These are phyloP conservation scores for Chesias legatella DNA, from an alignment of 2,888 invertebrate genomes.

Conservation along the genomic window DNA sequence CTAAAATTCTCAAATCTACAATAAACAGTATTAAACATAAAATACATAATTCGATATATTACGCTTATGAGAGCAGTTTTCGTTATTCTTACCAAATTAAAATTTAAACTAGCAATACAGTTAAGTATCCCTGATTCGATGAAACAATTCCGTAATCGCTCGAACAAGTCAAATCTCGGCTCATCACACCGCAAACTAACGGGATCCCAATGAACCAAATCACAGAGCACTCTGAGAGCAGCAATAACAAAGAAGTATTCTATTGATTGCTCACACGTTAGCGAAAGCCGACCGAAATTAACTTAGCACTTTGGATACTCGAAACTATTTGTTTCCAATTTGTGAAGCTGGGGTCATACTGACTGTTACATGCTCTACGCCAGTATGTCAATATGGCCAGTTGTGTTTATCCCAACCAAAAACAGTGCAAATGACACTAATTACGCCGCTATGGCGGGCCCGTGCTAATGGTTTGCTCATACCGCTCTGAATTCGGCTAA, in stretches of 20 bases:
- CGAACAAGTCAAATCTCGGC: background rate
- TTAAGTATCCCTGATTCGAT: too few relatives aligned
- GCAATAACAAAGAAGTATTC: slow-evolving; percentile 52
- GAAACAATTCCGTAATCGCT: background rate
- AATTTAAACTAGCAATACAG: too few relatives aligned
- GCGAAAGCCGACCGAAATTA: slow-evolving; percentile 76
- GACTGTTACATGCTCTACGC: background rate
- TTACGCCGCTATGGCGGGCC: slow-evolving; percentile 61
- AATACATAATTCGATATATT: too few relatives aligned
- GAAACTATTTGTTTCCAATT: slow-evolving; percentile 74
- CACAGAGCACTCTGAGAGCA: slow-evolving; percentile 49
- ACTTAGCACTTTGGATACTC: slow-evolving; percentile 68
- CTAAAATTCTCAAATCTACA: too few relatives aligned
- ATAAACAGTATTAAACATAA: too few relatives aligned
- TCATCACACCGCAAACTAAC: slow-evolving; percentile 34
- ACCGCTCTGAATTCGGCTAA: slow-evolving; percentile 57
- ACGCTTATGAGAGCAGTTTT: too few relatives aligned
- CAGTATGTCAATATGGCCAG: slow-evolving; percentile 64
- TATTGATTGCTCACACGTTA: slow-evolving; percentile 71
- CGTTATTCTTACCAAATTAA: too few relatives aligned
- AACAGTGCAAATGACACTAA: slow-evolving; percentile 79
- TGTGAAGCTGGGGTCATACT: slow-evolving; percentile 32
- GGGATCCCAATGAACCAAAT: slow-evolving; percentile 46
- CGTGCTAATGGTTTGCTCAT: slow-evolving; percentile 68
- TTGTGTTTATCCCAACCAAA: slow-evolving; percentile 77